Evolutionary conservation across 2,797 vertebrate genomes (phyloP).

Genomic region (Rhabdomys pumilio): DNA sequence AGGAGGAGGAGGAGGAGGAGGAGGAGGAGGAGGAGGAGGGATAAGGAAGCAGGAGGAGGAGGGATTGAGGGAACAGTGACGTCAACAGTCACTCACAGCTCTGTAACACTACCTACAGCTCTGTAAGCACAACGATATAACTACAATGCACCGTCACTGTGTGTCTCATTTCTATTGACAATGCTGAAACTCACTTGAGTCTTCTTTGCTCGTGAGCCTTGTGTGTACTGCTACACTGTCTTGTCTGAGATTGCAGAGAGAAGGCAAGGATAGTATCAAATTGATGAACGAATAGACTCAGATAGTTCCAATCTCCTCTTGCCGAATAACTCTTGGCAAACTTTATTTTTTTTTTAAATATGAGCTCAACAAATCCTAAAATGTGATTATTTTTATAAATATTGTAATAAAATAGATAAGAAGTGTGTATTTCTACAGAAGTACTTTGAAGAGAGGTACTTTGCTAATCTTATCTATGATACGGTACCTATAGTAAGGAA

Average conservation of each 20-base stretch:
- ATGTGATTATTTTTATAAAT: not conserved
- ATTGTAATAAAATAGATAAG: not conserved
- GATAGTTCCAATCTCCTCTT: not conserved
- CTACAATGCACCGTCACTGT: not conserved
- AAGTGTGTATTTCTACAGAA: not conserved
- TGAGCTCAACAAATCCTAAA: not conserved
- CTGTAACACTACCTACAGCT: not conserved
- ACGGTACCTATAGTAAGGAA: not conserved
- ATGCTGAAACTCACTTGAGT: not conserved
- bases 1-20: not conserved
- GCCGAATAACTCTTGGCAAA: constrained; percentile 11
- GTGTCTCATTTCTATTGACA: constrained; percentile 21
- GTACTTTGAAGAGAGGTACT: constrained; percentile 9
- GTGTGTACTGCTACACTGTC: not conserved
- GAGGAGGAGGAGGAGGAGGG: not conserved
- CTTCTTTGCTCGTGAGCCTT: not conserved
- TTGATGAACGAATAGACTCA: not conserved
- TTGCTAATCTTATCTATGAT: not conserved
- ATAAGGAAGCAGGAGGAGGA: not conserved
- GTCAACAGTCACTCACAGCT: not conserved
- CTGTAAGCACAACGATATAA: not conserved
- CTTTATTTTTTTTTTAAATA: not conserved
- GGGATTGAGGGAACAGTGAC: not conserved
- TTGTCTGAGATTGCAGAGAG: constrained; percentile 7
- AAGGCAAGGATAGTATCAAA: not conserved